phyloP scores from a whole-genome alignment of 2,113 vertebrate species.

The Heloderma charlesbogerti region DNA sequence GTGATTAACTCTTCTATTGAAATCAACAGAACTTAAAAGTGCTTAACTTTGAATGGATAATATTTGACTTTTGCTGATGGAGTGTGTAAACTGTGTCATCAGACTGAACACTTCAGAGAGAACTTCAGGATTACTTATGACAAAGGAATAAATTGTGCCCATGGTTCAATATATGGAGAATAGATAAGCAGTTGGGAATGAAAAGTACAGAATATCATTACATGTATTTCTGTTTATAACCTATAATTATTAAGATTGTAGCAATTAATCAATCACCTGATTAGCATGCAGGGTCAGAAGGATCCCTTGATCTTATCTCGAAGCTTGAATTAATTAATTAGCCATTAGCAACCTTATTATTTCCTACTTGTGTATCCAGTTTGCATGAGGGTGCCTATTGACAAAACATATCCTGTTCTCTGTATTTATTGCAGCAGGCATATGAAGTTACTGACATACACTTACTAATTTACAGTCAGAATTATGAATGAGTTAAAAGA shows the following conservation, averaged over 20 bases:
- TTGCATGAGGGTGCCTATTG: constrained; percentile 66
- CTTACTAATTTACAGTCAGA: constrained; percentile 74
- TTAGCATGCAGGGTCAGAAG: constrained; percentile 80
- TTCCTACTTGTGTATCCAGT: constrained; percentile 74
- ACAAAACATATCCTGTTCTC: constrained; percentile 60
- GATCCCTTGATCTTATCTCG: constrained; percentile 78
- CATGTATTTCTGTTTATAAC: constrained; percentile 78
- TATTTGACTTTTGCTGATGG: constrained; percentile 51
- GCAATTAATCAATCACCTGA: constrained; percentile 86
- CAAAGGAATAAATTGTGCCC: constrained; percentile 61
- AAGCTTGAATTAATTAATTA: constrained; percentile 85
- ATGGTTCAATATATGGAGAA: constrained; percentile 74
- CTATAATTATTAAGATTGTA: constrained; percentile 85
- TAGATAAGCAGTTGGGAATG: constrained; percentile 76
- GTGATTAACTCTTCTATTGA: neutral
- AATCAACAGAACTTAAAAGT: constrained; percentile 10
- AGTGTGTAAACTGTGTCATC: constrained; percentile 62
- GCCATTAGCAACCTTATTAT: constrained; percentile 77
- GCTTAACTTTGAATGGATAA: constrained; percentile 6
- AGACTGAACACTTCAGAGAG: constrained; percentile 59
- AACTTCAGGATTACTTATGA: constrained; percentile 63
- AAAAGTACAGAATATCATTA: constrained; percentile 80
- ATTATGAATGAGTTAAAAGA: constrained; percentile 76
- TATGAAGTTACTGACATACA: constrained; percentile 46
- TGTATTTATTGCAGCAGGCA: constrained; percentile 69